Percentiles rank a stretch among this genome's conserved stretches.
phyloP scores from a whole-genome alignment of 2,888 invertebrate species.

The Oscheius sp. region DNA sequence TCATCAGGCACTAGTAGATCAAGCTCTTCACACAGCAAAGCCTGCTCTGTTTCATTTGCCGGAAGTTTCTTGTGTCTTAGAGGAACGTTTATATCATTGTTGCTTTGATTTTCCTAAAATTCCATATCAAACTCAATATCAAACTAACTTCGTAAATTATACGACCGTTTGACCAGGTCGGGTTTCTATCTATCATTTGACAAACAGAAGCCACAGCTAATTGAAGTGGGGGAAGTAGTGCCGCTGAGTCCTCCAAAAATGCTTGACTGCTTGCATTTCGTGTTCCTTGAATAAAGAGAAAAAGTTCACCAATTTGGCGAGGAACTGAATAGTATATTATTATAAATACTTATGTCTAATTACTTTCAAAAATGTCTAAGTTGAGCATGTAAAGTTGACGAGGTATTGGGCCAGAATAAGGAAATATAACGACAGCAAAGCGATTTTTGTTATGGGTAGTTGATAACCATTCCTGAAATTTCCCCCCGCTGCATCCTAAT shows the following conservation, averaged over 20 bases:
- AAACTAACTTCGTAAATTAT: background rate
- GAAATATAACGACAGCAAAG: conserved; percentile 35
- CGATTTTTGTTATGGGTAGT: background rate
- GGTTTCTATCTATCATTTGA: background rate
- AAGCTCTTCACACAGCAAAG: background rate
- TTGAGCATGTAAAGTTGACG: conserved; percentile 35
- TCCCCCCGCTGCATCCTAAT: background rate
- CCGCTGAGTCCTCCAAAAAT: background rate
- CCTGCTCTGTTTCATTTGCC: background rate
- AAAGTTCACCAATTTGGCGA: background rate
- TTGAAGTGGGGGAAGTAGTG: background rate
- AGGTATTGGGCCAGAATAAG: conserved; percentile 42
- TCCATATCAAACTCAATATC: background rate
- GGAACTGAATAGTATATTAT: background rate
- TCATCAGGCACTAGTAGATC: conserved; percentile 19
- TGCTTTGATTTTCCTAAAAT: background rate
- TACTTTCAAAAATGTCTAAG: conserved; percentile 33
- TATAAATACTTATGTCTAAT: background rate
- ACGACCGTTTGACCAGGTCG: background rate
- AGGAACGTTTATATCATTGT: background rate
- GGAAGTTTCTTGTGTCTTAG: background rate
- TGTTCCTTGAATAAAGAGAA: background rate
- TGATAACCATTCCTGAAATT: conserved; percentile 30
- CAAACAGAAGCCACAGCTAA: background rate
- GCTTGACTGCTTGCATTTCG: background rate